Percentiles rank a stretch among this genome's conserved stretches.
phyloP scores from a whole-genome alignment of 2,888 invertebrate species.

The Meteorus cinctellus region DNA sequence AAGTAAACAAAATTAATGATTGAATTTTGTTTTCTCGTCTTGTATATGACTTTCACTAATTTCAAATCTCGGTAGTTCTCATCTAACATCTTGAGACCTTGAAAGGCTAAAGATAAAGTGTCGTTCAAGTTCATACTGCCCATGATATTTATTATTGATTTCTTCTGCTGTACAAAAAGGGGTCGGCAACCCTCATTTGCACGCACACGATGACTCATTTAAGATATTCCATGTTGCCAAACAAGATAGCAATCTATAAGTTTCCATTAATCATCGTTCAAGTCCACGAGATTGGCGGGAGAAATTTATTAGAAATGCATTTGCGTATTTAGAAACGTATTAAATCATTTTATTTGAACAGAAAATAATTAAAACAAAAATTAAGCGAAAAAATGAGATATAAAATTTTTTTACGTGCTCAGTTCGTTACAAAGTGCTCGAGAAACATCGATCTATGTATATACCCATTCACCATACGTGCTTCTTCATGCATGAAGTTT shows the following conservation, averaged over 20 bases:
- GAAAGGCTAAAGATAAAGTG: neutral
- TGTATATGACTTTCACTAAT: neutral
- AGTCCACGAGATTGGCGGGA: neutral
- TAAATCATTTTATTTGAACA: neutral
- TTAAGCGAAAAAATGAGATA: neutral
- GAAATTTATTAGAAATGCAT: conserved; percentile 10
- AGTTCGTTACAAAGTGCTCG: conserved; percentile 19
- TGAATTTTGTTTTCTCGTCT: neutral
- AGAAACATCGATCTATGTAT: conserved; percentile 15
- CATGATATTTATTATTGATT: conserved; percentile 59
- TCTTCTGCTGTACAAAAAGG: conserved; percentile 55
- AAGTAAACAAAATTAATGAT: conserved; percentile 3
- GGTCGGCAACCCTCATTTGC: conserved; percentile 48
- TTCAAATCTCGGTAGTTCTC: neutral
- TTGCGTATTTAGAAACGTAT: neutral
- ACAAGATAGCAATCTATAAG: neutral
- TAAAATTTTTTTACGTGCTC: neutral
- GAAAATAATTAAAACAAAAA: neutral
- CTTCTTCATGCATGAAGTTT: conserved; percentile 59
- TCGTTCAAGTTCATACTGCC: neutral
- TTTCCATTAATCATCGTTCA: conserved; percentile 10
- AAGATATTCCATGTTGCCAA: neutral
- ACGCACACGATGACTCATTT: conserved; percentile 43
- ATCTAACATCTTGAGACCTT: neutral
- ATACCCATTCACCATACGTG: conserved; percentile 34